Evolutionary conservation across 2,888 invertebrate genomes (phyloP), one percentile per base, ranked within the genome.

Genomic region (Latrodectus hesperus): DNA sequence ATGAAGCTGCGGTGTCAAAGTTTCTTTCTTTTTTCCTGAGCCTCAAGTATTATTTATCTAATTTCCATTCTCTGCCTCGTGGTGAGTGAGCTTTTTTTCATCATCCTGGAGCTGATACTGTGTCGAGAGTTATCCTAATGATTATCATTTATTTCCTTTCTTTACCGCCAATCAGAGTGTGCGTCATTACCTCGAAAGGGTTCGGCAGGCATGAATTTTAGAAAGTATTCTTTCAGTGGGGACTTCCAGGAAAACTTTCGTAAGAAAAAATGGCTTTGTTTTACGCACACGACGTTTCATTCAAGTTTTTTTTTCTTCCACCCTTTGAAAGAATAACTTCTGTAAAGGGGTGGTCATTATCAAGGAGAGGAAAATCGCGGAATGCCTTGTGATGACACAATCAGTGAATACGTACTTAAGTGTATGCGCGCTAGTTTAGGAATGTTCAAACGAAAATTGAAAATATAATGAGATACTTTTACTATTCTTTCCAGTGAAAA

Each of bases 51-150:
- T 60, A n/a, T 70, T 64, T 60, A 49, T 60, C 72, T 72, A n/a
- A 12, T 60, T 68, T 26, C 51, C n/a, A 71, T 52, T 22, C 14
- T 80, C 64, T 60, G 22, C 60, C 9, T 53, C 74, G 52, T 12
- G 6, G 65, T 73, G 79, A 79, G 74, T 74, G 55, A 79, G 73
- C 70, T 84, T 72, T 83, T 71, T 64, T 67, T 49, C 49, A 17
- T 52, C 22, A 79, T 74, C 55, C 55, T 10, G 14, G 67, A 14
- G 60, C 70, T 70, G 60, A 60, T 60, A n/a, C 10, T 12, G n/a
- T 86, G 85, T 86, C 80, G 76, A 49, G 85, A 71, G 80, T 79
- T 75, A 86, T 80, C 26, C 70, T 86, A 80, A 86, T 86, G 80
- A 86, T 86, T 80, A 71, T 80, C 53, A 81, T 81, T 81, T 81